Evolutionary conservation across 2,113 vertebrate genomes (phyloP), one percentile per base, ranked within the genome.

Genomic region (Lagopus muta): DNA sequence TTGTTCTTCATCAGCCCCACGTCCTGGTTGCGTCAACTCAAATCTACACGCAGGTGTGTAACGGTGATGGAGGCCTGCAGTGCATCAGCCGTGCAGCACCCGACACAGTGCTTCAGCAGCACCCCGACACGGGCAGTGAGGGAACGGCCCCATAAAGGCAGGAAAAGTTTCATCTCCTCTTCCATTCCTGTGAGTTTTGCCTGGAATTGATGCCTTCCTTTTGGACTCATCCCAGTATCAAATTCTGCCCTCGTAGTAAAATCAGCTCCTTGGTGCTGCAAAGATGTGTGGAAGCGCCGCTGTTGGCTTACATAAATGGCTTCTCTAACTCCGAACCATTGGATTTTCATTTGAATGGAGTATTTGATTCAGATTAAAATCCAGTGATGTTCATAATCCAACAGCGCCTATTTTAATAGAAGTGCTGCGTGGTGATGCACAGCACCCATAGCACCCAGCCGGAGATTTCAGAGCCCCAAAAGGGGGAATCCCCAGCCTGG

Each of bases 371-470:
- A 45, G n/a, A 62, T 84, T 55, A 43, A 47, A 69, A 52, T 64
- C 55, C 61, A 30, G 12, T 73, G 3, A 34, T 1, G 16, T 10
- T 75, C 52, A 15, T 20, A 62, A 50, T 6, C 4, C 1, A 19
- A 20, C 1, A 47, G 20, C 10, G 64, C 42, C 79, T 24, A 1
- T 6, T 66, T 45, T 17, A 38, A 28, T 42, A 6, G 14, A 40
- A 38, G 42, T 11, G 20, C 22, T 11, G 16, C 1, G 1, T 0
- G 45, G 69, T 8, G 50, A 27, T 17, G 58, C 17, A 1, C 2
- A 28, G 40, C 7, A 1, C 36, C 61, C 17, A 24, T 6, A 34
- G 48, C 47, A 19, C 21, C 47, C 3, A 3, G 4, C 57, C 11
- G 19, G 48, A 21, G n/a, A 27, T 43, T 8, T 5, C 1, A 11